These are phyloP conservation scores for Osmoderma eremita DNA, from an alignment of 2,888 invertebrate genomes.

Conservation along the genomic window DNA sequence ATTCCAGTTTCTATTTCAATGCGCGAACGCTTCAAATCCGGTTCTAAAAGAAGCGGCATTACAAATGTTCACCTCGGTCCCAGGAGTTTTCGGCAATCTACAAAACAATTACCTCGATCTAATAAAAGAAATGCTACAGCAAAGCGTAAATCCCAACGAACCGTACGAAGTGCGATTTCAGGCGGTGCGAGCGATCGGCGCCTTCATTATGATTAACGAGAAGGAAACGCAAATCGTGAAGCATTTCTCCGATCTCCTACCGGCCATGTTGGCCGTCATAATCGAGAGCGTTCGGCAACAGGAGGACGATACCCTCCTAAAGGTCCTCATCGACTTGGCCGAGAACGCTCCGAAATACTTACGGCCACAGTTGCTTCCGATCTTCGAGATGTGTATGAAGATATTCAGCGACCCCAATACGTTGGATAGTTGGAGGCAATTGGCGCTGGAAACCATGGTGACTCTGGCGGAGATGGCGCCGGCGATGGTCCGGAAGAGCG, in stretches of 20 bases:
- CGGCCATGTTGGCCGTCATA: slow-evolving; percentile 79
- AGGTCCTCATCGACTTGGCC: slow-evolving; percentile 93
- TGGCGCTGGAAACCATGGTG: slow-evolving; percentile 86
- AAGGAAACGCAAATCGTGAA: slow-evolving; percentile 91
- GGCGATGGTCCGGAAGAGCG: slow-evolving; percentile 94
- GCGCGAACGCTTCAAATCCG: slow-evolving; percentile 84
- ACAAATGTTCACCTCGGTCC: slow-evolving; percentile 93
- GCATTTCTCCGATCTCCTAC: slow-evolving; percentile 87
- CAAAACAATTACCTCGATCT: slow-evolving; percentile 90
- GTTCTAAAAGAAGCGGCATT: slow-evolving; percentile 92
- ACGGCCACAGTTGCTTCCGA: slow-evolving; percentile 83
- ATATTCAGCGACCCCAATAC: slow-evolving; percentile 77
- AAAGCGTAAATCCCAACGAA: slow-evolving; percentile 75
- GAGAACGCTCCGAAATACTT: slow-evolving; percentile 94
- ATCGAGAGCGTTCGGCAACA: slow-evolving; percentile 84
- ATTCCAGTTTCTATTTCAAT: slow-evolving; percentile 86
- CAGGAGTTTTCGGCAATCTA: slow-evolving; percentile 96
- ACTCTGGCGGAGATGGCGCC: slow-evolving; percentile 93
- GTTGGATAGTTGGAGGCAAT: slow-evolving; percentile 86
- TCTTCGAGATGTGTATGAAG: slow-evolving; percentile 91
- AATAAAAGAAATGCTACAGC: slow-evolving; percentile 94
- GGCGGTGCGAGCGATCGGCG: slow-evolving; percentile 84
- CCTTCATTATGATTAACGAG: slow-evolving; percentile 92
- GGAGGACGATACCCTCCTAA: slow-evolving; percentile 90
- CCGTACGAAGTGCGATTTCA: slow-evolving; percentile 81